These are phyloP conservation scores for Melanogrammus aeglefinus DNA, from an alignment of 2,797 vertebrate genomes.

Conservation along the genomic window DNA sequence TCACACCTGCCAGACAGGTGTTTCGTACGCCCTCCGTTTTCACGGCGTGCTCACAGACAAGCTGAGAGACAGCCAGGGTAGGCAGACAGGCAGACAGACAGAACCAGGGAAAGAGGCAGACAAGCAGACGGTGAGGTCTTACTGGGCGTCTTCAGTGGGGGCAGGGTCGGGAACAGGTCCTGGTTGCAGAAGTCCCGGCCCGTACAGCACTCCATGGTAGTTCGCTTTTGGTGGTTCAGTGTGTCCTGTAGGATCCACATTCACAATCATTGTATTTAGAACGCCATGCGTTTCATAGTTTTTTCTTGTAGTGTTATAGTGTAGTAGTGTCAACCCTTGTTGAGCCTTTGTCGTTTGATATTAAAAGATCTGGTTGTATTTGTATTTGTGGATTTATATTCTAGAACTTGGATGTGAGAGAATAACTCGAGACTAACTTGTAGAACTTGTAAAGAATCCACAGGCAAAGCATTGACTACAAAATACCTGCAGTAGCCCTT, in stretches of 20 bases:
- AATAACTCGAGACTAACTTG: too few species aligned
- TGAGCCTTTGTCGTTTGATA: too few species aligned
- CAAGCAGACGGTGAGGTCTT: conserved; percentile 41
- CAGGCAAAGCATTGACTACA: too few species aligned
- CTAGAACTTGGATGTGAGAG: too few species aligned
- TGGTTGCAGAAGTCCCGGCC: conserved; percentile 92
- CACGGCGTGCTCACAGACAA: background rate
- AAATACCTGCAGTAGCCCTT: too few species aligned
- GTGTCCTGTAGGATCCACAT: conserved; percentile 76
- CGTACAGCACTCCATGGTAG: conserved; percentile 90
- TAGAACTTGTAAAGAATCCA: too few species aligned
- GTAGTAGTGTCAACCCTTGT: too few species aligned
- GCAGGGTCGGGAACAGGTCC: conserved; percentile 87
- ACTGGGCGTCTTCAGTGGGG: conserved; percentile 84
- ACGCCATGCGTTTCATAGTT: background rate
- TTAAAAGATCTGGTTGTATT: too few species aligned
- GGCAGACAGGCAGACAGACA: background rate
- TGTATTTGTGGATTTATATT: too few species aligned
- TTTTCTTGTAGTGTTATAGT: background rate
- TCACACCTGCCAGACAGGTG: conserved; percentile 22
- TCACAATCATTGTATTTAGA: background rate
- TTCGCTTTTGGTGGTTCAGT: conserved; percentile 81
- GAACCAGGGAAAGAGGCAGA: background rate
- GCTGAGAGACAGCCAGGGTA: background rate
- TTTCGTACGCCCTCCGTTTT: conserved; percentile 13